Base-by-base conservation (phyloP, 2,888 invertebrate species). In the Zhuqinia jingwanae region DNA sequence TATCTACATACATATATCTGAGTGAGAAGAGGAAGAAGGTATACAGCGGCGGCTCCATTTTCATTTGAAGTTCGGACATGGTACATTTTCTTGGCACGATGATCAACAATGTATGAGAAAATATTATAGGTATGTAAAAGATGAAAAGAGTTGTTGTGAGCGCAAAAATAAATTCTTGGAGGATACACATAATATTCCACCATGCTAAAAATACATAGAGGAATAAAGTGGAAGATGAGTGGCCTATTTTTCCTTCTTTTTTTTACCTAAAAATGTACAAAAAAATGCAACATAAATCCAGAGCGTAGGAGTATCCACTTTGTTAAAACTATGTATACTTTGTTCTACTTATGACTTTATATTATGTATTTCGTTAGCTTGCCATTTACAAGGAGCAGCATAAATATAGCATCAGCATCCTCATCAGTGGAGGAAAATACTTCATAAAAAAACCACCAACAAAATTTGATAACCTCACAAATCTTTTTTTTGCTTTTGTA, bases 31-130 rank as follows among this genome's bases (percentile, higher is more conserved):
- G 36, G 36, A 27, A 30, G n/a, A 53, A 73, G 53, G 73, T 27
- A 53, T 20, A 45, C 42, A 45, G 20, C 11, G 36, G 20, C 27
- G 50, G 47, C 27, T 73, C 73, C 73, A 27, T 53, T 73, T 50
- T 45, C 30, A 25, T 65, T 79, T 20, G n/a, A n/a, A n/a, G n/a
- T n/a, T n/a, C n/a, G 13, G 53, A 42, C 79, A 45, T 65, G 25
- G 50, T 79, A 63, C 50, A 50, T 68, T 80, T 80, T 80, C 77
- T 80, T 80, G 80, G 80, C 80, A 80, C 80, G 53, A n/a, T n/a
- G n/a, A 22, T 30, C 45, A 53, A 30, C 45, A 53, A 30, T 53
- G 63, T 11, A n/a, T 30, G 27, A 36, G 58, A n/a, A 65, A 65
- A 47, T 70, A 17, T n/a, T n/a, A n/a, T n/a, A n/a, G n/a, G n/a